Base-by-base conservation (phyloP, 2,797 vertebrate species). In the Malacoctenus gilli region DNA sequence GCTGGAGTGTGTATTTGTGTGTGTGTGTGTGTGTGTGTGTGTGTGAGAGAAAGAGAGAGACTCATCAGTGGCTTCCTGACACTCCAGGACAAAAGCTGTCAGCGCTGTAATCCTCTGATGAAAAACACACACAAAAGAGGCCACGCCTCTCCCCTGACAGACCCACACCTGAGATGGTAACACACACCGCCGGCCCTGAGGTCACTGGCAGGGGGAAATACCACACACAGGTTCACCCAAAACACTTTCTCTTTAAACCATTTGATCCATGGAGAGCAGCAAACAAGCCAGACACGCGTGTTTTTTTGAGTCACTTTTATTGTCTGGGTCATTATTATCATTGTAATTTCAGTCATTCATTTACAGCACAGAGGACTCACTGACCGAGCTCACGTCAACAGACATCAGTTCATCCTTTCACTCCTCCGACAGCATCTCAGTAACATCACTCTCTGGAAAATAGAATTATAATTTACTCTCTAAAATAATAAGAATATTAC, bases 381-480 rank as follows among this genome's bases (percentile, higher is more conserved):
- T 23, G 62, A 47, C 44, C 41, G 41, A 63, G 34, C 30, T 49
- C 44, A 52, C n/a, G n/a, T n/a, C n/a, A n/a, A 18, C 32, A 43
- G 23, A 40, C 62, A 55, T 30, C 57, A 42, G 32, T 37, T 61
- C 48, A 30, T 42, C 68, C 20, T 63, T 47, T 41, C 5, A 32
- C 16, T 75, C 46, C 30, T 38, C 30, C 19, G 2, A 62, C 51
- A 68, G 68, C 53, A 35, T 58, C 55, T 51, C 51, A 34, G 61
- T 71, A 50, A 75, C 66, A 59, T 59, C 35, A 5, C 53, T 62
- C 56, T 69, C 67, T 43, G 61, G 65, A 85, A 87, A 87, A 89
- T 85, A 88, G 77, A 84, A 49, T 73, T 72, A 86, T 80, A 79
- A 85, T 87, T 88, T 77, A 86, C 61, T 79, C 66, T 80, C 72